Base-by-base conservation (phyloP, 2,888 invertebrate species). In the Bedellia somnulentella region DNA sequence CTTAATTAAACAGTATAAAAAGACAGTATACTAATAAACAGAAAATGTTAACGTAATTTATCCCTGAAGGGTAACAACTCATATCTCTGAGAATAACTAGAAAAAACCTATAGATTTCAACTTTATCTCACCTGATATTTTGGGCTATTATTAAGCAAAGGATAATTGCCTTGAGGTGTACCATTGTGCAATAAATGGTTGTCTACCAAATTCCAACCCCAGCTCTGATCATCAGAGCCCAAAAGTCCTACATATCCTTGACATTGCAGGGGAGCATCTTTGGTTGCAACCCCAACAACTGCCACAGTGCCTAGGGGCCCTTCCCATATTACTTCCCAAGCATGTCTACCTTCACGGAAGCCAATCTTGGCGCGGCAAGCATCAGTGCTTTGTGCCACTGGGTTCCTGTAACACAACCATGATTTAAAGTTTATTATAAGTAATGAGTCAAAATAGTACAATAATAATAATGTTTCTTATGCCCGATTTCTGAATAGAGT, bases 131-230 rank as follows among this genome's bases (percentile, higher is more conserved):
- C 31, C 82, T 96, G 94, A 80, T 98, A 98, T 77, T 94, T 96
- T 30, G 96, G 95, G 43, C 94, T 93, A 78, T 98, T 98, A 67
- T 92, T 97, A 37, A 95, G 78, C 37, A 91, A 73, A 24, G 97
- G 96, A 77, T 93, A 97, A 57, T 89, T 92, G 39, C 94, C 95
- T 68, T 93, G 91, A 40, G 89, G 88, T 66, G 94, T 91, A 31
- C 97, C 97, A 79, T 96, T 95, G 61, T 99, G 97, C 46, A 97
- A 77, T 43, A 98, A 82, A 71, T 92, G 87, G 78, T 97, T 98
- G 73, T 98, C 97, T 29, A 98, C 97, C 46, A 99, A 80, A 80
- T 98, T 98, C 98, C 98, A 99, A 9, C 98, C 98, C 98, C 98
- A 99, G 51, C 95, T 96, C 60, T 97, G 90, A 57, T 94, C 93